Evolutionary conservation across 2,113 vertebrate genomes (phyloP), one percentile per base, ranked within the genome.

Genomic region (Trematocara marginatum): DNA sequence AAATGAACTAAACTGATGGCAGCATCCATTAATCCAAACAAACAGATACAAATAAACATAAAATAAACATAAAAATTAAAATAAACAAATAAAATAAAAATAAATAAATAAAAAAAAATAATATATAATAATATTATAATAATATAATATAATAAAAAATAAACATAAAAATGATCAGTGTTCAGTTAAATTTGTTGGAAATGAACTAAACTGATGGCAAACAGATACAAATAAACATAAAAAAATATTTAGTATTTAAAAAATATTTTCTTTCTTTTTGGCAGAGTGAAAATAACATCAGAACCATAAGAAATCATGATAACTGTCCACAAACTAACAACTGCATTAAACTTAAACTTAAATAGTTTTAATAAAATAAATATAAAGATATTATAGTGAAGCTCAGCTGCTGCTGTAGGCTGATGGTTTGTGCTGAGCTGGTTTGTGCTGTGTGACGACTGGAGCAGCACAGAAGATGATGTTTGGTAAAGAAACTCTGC

Each of bases 401-500:
- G 57, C 8, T 61, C 9, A 18, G 57, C 57, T 10, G 29, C 57
- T 61, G 6, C 57, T 18, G 31, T 3, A 3, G 59, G 34, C 59
- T 35, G 59, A 1, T n/a, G 34, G 59, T 64, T 64, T 64, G 3
- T n/a, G 59, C 16, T 64, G 59, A 35, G 59, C 31, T 11, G 1
- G 18, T 64, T n/a, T 10, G 31, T 64, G 59, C 59, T 64, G 59
- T 64, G 90, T 93, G 87, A 88, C 51, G 52, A 4, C 12, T 79
- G 83, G 23, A 64, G 57, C 0, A 23, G 23, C 0, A 34, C 59
- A 52, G n/a, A 88, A 52, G 29, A 7, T 90, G 10, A 10, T 88
- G 2, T 90, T 93, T 82, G 92, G 84, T n/a, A 7, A 10, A 40
- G 84, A 88, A 61, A 83, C 47, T 20, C 78, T 7, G 10, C 34